Evolutionary conservation across 2,888 invertebrate genomes (phyloP).

Genomic region (Octodonta nipae): DNA sequence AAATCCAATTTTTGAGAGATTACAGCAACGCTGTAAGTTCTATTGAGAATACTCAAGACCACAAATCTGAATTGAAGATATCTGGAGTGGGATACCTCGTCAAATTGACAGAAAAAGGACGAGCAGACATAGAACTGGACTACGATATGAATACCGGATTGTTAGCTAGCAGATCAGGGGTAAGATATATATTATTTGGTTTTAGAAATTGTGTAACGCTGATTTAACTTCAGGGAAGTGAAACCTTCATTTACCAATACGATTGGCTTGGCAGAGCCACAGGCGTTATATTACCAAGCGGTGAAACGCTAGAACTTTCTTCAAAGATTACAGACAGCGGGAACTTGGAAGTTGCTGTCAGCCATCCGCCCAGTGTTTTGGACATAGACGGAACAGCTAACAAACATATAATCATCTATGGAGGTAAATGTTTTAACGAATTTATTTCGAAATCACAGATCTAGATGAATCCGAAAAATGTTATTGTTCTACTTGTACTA

Average conservation of each 20-base stretch:
- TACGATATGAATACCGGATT: conserved; percentile 83
- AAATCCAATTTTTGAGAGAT: conserved; percentile 81
- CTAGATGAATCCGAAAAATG: too few relatives aligned
- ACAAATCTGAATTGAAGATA: conserved; percentile 82
- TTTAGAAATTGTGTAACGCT: not conserved
- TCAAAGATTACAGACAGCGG: conserved; percentile 67
- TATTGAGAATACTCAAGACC: conserved; percentile 87
- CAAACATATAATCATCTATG: conserved; percentile 40
- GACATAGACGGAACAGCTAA: conserved; percentile 35
- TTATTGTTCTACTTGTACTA: too few relatives aligned
- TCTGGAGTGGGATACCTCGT: conserved; percentile 85
- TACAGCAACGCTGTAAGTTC: conserved; percentile 87
- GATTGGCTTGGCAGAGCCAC: conserved; percentile 78
- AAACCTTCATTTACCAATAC: conserved; percentile 82
- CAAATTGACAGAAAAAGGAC: conserved; percentile 75
- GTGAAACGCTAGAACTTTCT: conserved; percentile 69
- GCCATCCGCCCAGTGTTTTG: conserved; percentile 29
- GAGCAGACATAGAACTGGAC: conserved; percentile 76
- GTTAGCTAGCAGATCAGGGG: conserved; percentile 69
- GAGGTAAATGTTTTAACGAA: too few relatives aligned
- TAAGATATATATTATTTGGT: conserved; percentile 29
- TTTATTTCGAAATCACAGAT: too few relatives aligned
- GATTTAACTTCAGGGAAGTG: conserved; percentile 51
- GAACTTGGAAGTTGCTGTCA: conserved; percentile 60
- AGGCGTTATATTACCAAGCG: conserved; percentile 78